Evolutionary conservation across 2,888 invertebrate species (phyloP).

Genomic region (Drosophila pegasa): DNA sequence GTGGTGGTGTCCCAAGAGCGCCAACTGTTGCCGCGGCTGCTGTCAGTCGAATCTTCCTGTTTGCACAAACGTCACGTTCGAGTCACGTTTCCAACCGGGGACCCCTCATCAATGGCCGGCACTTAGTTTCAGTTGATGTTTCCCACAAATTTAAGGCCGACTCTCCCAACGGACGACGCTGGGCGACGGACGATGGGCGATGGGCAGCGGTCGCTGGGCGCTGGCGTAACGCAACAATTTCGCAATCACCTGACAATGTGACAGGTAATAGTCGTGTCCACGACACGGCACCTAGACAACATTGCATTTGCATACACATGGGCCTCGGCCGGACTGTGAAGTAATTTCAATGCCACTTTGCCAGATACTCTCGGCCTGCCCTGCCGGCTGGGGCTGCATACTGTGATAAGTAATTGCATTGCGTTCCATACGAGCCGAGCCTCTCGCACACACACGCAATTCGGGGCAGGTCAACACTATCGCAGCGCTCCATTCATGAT

Average conservation of each 20-base stretch:
- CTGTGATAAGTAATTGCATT: conserved; percentile 80
- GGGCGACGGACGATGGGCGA: conserved; percentile 16
- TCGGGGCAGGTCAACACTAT: conserved; percentile 56
- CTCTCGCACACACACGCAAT: conserved; percentile 35
- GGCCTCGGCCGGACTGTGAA: conserved; percentile 42
- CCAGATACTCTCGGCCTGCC: conserved; percentile 17
- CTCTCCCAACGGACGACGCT: conserved; percentile 45
- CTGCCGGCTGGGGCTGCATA: conserved; percentile 54
- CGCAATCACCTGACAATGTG: conserved; percentile 82
- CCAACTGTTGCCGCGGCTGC: conserved; percentile 73
- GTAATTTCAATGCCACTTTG: conserved; percentile 66
- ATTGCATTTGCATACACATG: conserved; percentile 70
- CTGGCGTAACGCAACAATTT: conserved; percentile 80
- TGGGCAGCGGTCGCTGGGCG: conserved; percentile 44
- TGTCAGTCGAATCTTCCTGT: conserved; percentile 79
- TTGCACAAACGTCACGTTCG: conserved; percentile 81
- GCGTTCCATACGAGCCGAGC: conserved; percentile 47
- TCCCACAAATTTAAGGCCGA: conserved; percentile 76
- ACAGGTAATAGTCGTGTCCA: conserved; percentile 82
- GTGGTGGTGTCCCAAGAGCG: conserved; percentile 56
- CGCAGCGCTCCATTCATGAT: conserved; percentile 64
- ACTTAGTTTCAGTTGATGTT: conserved; percentile 74
- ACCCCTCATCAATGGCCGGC: conserved; percentile 65
- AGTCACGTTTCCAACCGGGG: conserved; percentile 77
- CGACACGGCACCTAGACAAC: conserved; percentile 58